These are phyloP conservation scores for Proterorhinus semilunaris DNA, from an alignment of 2,113 vertebrate species.

Conservation along the genomic window DNA sequence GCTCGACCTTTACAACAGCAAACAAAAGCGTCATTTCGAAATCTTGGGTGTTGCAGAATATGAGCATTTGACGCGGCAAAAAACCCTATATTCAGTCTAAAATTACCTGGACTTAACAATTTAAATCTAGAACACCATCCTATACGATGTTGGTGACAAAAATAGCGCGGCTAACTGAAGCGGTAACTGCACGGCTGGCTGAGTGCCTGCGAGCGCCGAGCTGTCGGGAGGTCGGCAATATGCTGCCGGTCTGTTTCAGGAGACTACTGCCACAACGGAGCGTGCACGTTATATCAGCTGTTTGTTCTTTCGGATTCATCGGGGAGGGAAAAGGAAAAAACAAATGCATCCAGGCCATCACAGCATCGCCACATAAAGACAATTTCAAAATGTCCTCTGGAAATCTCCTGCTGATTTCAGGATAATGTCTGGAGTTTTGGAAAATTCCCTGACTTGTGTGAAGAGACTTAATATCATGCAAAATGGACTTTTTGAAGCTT, in stretches of 20 bases:
- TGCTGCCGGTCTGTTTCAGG: not conserved
- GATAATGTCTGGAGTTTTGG: too few species aligned
- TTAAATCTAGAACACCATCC: not conserved
- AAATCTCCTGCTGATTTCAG: too few species aligned
- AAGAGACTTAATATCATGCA: too few species aligned
- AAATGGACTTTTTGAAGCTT: too few species aligned
- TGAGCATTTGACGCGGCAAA: not conserved
- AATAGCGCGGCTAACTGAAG: not conserved
- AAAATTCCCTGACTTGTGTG: too few species aligned
- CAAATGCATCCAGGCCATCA: too few species aligned
- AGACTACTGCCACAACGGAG: not conserved
- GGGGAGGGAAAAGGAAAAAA: too few species aligned
- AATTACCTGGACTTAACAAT: not conserved
- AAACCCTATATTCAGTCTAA: not conserved
- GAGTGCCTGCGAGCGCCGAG: not conserved
- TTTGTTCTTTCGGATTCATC: not conserved
- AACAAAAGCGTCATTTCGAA: too few species aligned
- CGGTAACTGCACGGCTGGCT: not conserved
- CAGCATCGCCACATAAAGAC: too few species aligned
- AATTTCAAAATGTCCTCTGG: too few species aligned
- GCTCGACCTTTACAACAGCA: too few species aligned
- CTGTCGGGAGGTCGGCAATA: not conserved
- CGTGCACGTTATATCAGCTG: not conserved
- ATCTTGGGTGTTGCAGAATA: not conserved
- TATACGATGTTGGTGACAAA: not conserved